A percentile compares a stretch with the other conserved stretches of the same genome.
Evolutionary conservation across 2,888 invertebrate genomes (phyloP).

Genomic region (Drosophila cognata): DNA sequence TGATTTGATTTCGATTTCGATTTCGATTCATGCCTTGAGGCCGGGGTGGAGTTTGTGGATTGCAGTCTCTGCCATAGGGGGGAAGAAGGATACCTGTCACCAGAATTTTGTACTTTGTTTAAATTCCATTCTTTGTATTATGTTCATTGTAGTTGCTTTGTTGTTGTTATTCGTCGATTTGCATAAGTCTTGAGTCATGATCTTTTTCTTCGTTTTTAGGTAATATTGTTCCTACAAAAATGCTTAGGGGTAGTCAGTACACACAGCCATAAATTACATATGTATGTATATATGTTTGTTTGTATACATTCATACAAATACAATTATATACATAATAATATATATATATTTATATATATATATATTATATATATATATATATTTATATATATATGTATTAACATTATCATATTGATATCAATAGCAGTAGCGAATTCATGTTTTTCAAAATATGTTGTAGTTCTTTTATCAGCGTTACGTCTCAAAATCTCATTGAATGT

Average conservation of each 20-base stretch:
- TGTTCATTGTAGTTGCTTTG: constrained; percentile 27
- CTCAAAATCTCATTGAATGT: constrained; percentile 29
- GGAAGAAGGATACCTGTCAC: constrained; percentile 43
- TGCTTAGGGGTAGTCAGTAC: constrained; percentile 71
- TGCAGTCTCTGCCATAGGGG: constrained; percentile 42
- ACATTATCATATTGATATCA: constrained; percentile 50
- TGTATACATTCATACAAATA: constrained; percentile 34
- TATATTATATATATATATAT: constrained; percentile 30
- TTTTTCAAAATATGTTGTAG: constrained; percentile 84
- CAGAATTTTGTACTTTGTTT: constrained; percentile 35
- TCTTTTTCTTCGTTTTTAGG: background rate
- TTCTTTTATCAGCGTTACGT: constrained; percentile 64
- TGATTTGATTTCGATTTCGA: constrained; percentile 32
- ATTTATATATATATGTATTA: constrained; percentile 35
- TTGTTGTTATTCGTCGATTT: constrained; percentile 25
- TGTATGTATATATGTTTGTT: constrained; percentile 30
- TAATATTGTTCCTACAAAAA: constrained; percentile 31
- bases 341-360: constrained; percentile 28
- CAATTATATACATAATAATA: constrained; percentile 34
- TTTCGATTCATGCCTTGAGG: constrained; percentile 36
- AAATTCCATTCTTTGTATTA: constrained; percentile 34
- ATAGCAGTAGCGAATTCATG: constrained; percentile 68
- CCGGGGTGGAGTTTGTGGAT: constrained; percentile 30
- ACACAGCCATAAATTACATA: constrained; percentile 69
- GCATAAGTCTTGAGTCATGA: constrained; percentile 23